phyloP scores from a whole-genome alignment of 2,113 vertebrate genomes.

The Pelecanus crispus region DNA sequence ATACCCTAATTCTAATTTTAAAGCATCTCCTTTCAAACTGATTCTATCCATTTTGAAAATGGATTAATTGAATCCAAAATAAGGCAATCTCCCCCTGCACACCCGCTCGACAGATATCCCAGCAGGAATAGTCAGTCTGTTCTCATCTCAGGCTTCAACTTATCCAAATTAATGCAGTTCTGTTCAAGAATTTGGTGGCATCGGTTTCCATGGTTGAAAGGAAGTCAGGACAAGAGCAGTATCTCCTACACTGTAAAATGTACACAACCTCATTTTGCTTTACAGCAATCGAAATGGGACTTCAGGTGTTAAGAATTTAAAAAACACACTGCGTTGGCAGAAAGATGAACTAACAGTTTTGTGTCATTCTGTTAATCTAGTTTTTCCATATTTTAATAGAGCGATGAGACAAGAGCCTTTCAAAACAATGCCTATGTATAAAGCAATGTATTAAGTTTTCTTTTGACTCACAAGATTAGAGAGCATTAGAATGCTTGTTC shows the following conservation, averaged over 20 bases:
- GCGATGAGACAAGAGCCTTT: not conserved
- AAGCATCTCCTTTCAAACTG: not conserved
- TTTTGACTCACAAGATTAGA: slow-evolving; percentile 7
- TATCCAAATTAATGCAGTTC: not conserved
- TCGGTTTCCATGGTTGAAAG: not conserved
- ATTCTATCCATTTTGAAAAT: not conserved
- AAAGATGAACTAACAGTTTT: not conserved
- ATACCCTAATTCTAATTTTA: not conserved
- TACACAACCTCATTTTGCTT: not conserved
- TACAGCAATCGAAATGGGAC: not conserved
- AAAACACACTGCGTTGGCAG: not conserved
- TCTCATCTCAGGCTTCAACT: not conserved
- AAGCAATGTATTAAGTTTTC: not conserved
- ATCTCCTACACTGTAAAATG: not conserved
- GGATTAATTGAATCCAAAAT: not conserved
- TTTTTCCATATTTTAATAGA: not conserved
- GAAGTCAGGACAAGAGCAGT: not conserved
- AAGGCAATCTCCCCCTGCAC: fast-evolving
- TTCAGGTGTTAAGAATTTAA: not conserved
- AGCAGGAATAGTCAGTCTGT: not conserved
- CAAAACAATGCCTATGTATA: not conserved
- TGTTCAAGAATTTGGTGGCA: not conserved
- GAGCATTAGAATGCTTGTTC: not conserved
- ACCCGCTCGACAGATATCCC: not conserved
- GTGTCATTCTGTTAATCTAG: not conserved